Evolutionary conservation across 1,140 invertebrate genomes (phyloP), one percentile per base, ranked within the genome.

Genomic region (Drosophila equinoxialis): DNA sequence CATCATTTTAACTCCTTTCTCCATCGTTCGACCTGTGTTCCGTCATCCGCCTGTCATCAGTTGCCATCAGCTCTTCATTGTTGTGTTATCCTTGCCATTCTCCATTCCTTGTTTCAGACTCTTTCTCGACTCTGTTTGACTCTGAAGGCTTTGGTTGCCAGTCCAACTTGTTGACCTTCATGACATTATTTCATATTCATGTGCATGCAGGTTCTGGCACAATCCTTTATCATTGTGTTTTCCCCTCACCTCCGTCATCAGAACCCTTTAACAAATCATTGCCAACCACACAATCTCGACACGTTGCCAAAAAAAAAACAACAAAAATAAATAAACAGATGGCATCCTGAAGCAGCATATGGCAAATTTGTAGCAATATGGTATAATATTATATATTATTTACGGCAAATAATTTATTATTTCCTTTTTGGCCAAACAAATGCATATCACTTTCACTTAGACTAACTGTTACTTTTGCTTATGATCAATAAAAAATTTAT

Each of bases 1-100:
- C 61, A 68, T 68, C 64, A 68, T 61, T 68, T 14, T 11, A 67
- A 26, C 65, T 57, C 41, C 33, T 26, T 77, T 68, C 39, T 68
- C 45, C 57, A 68, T 65, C 8, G 65, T 65, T 65, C 61, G 45
- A 57, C 48, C 67, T 68, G 68, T 65, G 65, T 58, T 48, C 51
- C 55, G 62, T 51, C 62, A 55, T 69, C 45, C 17, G 45, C 45
- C 17, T 51, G 45, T 51, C 45, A 51, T 51, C 45, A 51, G 59
- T 62, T 45, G 14, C 17, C 67, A 59, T 26, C 54, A 59, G 41
- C 55, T 57, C 17, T 42, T 54, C 39, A 60, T 41, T 30, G 23
- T 30, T 58, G 17, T 71, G 45, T 51, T 51, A 51, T 51, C 45
- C 45, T 51, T 51, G 45, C 17, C 45, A 51, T 51, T 51, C 17